Conservation (phyloP, 2,888 invertebrate species). For the Drosophila prolongata region DNA sequence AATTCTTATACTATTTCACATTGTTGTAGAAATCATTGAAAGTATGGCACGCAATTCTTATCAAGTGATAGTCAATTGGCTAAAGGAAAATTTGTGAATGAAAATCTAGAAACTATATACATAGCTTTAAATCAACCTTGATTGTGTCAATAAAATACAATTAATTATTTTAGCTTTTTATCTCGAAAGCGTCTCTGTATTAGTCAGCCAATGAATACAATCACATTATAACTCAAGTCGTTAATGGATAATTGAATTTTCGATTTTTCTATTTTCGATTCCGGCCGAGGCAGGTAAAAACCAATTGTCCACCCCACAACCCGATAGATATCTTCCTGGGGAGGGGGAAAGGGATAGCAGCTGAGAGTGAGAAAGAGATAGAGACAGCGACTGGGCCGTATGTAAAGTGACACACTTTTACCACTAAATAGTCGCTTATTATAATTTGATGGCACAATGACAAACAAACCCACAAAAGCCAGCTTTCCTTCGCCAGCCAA, state of each 20-base stretch:
- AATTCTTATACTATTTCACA: slow-evolving; percentile 11
- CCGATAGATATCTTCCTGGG: slow-evolving; percentile 21
- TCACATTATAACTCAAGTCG: slow-evolving; percentile 20
- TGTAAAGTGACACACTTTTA: slow-evolving; percentile 74
- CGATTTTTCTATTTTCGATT: slow-evolving; percentile 41
- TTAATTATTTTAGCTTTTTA: neutral
- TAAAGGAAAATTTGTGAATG: slow-evolving; percentile 24
- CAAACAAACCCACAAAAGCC: slow-evolving; percentile 44
- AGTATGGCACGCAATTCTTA: slow-evolving; percentile 8
- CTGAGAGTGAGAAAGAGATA: slow-evolving; percentile 9
- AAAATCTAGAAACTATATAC: neutral
- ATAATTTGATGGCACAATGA: slow-evolving; percentile 79
- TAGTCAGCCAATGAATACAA: neutral
- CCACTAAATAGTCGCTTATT: slow-evolving; percentile 73
- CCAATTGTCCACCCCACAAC: slow-evolving; percentile 5
- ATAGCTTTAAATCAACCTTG: neutral
- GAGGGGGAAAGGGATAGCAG: neutral
- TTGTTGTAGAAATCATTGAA: slow-evolving; percentile 9
- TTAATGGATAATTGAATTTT: slow-evolving; percentile 47
- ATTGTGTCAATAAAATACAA: neutral
- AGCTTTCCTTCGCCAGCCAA: slow-evolving; percentile 14
- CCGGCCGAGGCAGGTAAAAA: neutral
- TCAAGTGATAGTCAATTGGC: slow-evolving; percentile 1
- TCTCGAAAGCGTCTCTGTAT: neutral
- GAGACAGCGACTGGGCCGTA: slow-evolving; percentile 11